These are phyloP conservation scores for Synanthedon tipuliformis DNA, from an alignment of 2,888 invertebrate species.

Conservation along the genomic window DNA sequence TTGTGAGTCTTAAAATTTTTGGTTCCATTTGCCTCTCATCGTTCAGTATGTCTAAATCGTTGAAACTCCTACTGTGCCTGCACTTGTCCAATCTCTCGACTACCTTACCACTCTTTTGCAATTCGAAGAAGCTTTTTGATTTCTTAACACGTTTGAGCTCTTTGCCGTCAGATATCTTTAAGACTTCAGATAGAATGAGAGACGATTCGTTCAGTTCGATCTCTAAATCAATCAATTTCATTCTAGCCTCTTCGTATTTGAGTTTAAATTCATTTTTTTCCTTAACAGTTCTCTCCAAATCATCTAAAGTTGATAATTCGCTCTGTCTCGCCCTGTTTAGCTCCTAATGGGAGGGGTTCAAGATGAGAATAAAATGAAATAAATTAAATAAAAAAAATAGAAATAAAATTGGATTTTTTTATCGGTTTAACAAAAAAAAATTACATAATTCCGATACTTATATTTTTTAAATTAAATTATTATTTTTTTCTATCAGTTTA, in stretches of 20 bases:
- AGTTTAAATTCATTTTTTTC: slow-evolving; percentile 44
- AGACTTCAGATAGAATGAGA: slow-evolving; percentile 57
- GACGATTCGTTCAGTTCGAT: slow-evolving; percentile 66
- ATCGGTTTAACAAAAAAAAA: slow-evolving; percentile 41
- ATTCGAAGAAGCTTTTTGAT: slow-evolving; percentile 57
- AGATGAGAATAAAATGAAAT: slow-evolving; percentile 40
- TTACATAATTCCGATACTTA: no score
- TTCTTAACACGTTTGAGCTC: slow-evolving; percentile 45
- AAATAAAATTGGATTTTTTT: slow-evolving; percentile 35
- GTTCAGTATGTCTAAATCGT: slow-evolving; percentile 42
- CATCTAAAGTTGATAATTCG: slow-evolving; percentile 47
- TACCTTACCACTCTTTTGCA: slow-evolving; percentile 71
- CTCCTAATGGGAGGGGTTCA: slow-evolving; percentile 46
- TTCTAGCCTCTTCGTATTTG: slow-evolving; percentile 50
- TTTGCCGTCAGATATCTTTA: slow-evolving; percentile 55
- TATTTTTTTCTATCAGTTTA: no score
- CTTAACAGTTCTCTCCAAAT: slow-evolving; percentile 39
- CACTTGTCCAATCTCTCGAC: slow-evolving; percentile 68
- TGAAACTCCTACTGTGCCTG: slow-evolving; percentile 56
- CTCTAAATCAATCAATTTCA: slow-evolving; percentile 63
- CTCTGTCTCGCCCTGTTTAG: slow-evolving; percentile 48
- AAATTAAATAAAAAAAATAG: slow-evolving; percentile 17
- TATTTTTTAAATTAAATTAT: no score
- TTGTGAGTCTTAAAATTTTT: slow-evolving; percentile 40
- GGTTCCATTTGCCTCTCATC: slow-evolving; percentile 25